Percentiles rank a stretch among this genome's conserved stretches.
phyloP scores from a whole-genome alignment of 2,888 invertebrate genomes.

The Drosophila melanosoma region DNA sequence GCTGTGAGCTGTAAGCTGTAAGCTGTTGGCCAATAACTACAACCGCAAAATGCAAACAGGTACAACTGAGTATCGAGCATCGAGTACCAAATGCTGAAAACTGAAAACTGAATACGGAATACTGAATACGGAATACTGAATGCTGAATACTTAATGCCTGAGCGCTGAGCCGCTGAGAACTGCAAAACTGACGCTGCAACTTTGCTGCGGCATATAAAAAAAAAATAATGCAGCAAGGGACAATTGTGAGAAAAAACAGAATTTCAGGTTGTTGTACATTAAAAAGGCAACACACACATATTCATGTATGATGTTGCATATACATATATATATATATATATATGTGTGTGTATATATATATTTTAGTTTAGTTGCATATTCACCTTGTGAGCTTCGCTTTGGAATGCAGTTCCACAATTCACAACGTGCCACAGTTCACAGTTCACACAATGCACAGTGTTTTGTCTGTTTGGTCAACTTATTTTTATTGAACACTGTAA shows the following conservation, averaged over 20 bases:
- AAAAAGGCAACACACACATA: constrained; percentile 19
- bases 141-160: constrained; percentile 17
- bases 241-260: constrained; percentile 37
- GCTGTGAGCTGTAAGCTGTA: neutral
- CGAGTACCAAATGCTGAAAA: constrained; percentile 16
- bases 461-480: constrained; percentile 9
- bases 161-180: constrained; percentile 11
- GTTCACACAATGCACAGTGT: constrained; percentile 7
- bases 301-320: neutral
- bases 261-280: constrained; percentile 50
- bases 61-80: constrained; percentile 33
- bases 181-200: constrained; percentile 44
- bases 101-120: constrained; percentile 8
- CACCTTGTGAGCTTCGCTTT: constrained; percentile 44
- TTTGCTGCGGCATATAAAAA: constrained; percentile 23
- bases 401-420: constrained; percentile 41
- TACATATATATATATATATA: neutral
- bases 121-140: constrained; percentile 8
- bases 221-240: constrained; percentile 35
- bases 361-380: constrained; percentile 42
- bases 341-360: neutral
- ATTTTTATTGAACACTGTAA: constrained; percentile 11
- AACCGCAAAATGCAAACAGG: constrained; percentile 56
- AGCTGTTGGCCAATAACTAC: constrained; percentile 8
- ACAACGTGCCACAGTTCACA: constrained; percentile 16